phyloP scores from a whole-genome alignment of 2,113 vertebrate genomes.

The Merops nubicus region DNA sequence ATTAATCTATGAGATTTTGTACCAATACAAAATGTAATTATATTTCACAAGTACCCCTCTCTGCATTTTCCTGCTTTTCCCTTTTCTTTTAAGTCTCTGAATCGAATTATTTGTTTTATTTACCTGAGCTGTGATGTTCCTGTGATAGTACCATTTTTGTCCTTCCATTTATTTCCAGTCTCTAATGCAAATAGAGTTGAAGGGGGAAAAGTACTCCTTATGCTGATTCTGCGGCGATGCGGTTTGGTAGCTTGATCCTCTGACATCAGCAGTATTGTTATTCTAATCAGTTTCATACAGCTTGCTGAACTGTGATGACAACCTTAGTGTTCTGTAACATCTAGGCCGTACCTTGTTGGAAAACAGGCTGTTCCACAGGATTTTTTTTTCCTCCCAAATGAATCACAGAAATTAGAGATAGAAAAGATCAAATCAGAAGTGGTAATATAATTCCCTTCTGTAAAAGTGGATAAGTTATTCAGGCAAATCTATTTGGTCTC shows the following conservation, averaged over 20 bases:
- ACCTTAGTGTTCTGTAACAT: constrained; percentile 13
- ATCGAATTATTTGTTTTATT: neutral
- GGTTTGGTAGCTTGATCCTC: neutral
- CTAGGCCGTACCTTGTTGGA: neutral
- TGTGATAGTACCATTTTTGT: neutral
- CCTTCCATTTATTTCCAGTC: neutral
- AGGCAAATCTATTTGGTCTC: constrained; percentile 36
- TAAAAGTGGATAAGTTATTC: constrained; percentile 47
- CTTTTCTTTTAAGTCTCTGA: neutral
- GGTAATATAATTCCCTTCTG: constrained; percentile 46
- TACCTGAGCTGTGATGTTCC: neutral
- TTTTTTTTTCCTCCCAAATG: constrained; percentile 4
- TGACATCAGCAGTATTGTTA: constrained; percentile 41
- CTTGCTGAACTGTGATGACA: constrained; percentile 5
- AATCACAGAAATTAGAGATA: constrained; percentile 29
- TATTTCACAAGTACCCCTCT: neutral
- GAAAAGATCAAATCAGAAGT: constrained; percentile 21
- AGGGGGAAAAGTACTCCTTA: neutral
- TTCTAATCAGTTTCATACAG: neutral
- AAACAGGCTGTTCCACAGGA: neutral
- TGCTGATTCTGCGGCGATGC: neutral
- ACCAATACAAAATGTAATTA: neutral
- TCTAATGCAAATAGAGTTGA: neutral
- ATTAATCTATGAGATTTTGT: neutral
- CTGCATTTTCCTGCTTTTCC: neutral